Evolutionary conservation across 2,888 invertebrate genomes (phyloP), one percentile per base, ranked within the genome.

Genomic region (Seira musarum): DNA sequence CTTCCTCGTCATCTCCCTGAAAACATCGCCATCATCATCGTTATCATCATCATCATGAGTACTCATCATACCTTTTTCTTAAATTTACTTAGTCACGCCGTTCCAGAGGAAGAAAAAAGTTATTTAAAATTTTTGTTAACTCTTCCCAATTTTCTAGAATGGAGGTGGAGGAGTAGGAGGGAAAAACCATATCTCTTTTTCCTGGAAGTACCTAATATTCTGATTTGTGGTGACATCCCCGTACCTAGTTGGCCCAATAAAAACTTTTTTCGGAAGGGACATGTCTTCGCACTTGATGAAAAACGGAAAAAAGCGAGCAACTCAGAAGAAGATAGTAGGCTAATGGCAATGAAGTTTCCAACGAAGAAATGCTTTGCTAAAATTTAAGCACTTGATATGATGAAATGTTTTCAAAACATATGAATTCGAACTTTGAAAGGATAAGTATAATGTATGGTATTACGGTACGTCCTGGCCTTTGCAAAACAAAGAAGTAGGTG

Each of bases 181-280:
- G 8, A 8, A 30, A 30, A 30, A 30, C 30, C 30, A 30, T 30
- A 30, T 30, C 30, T 30, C 8, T 30, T 30, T 30, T 30, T 30
- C 30, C 3, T 30, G 53, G 6, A 13, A 53, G 53, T 3, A 30
- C 30, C 30, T 30, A 53, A n/a, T 53, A 53, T 53, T 53, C 53
- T 53, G 53, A 53, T 53, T 53, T 53, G 53, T 53, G 53, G 53
- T n/a, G 17, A 53, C 17, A 15, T 3, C 17, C 13, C 8, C 3
- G 3, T 53, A 53, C 17, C 15, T 75, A 75, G 68, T 67, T 68
- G 40, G 61, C 68, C 53, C 67, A 76, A 70, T 71, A 70, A 77
- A 77, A 76, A 77, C 60, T 77, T 77, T 70, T 13, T 30, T 30
- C 30, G 30, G 8, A 8, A 30, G 8, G 30, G 30, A 30, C 30